Evolutionary conservation across 2,113 vertebrate genomes (phyloP), one percentile per base, ranked within the genome.

Genomic region (Antechinus flavipes): DNA sequence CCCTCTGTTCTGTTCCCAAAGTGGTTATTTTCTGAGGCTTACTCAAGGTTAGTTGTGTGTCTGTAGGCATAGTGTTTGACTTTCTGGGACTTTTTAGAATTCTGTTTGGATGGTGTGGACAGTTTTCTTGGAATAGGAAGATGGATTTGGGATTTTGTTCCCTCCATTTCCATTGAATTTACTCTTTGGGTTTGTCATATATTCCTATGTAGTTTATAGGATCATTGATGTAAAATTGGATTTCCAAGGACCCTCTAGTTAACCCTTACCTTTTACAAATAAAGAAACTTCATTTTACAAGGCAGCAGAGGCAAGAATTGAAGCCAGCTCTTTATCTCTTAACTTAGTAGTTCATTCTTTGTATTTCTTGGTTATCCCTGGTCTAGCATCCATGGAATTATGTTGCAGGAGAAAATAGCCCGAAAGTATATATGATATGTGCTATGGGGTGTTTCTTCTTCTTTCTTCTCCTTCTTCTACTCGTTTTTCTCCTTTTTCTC

Each of bases 81-180:
- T 61, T 8, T 25, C 24, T n/a, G 22, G 91, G 68, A 55, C 58
- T 92, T 93, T 94, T 27, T 42, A 90, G 93, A 95, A 95, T 90
- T 26, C 9, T 3, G 0, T 55, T 30, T 54, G 56, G 94, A 93
- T 84, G 92, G 30, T 90, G 0, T 16, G n/a, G n/a, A 6, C 46
- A 0, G 49, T 8, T 55, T 55, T 90, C 53, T 50, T 26, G n/a
- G 53, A 42, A 58, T 22, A 84, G 68, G 16, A 76, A 16, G 35
- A 35, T 76, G 6, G 68, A 84, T 84, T 84, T 84, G 35, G 30
- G 35, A 22, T 84, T 84, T 84, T 42, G 35, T 84, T 42, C 6
- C 14, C 35, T 2, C 22, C 19, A 22, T n/a, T 68, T n/a, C 61
- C 61, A 68, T 68, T 68, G 61, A 68, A 68, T 12, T 61, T 30